Conservation (phyloP, 2,797 vertebrate genomes). For the Phylloscopus collybita region DNA sequence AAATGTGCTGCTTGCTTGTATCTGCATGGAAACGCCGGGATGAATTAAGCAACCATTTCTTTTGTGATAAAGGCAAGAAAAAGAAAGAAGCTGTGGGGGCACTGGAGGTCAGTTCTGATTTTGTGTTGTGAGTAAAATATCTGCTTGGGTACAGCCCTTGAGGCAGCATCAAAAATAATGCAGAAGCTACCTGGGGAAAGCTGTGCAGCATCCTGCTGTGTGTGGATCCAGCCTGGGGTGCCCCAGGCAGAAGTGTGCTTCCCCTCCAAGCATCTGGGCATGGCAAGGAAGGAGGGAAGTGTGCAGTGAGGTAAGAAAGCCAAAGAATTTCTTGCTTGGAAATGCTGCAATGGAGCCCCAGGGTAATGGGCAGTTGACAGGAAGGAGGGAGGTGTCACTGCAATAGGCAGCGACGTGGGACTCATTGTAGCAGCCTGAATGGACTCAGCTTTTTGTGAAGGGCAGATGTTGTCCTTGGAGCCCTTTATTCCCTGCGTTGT, state of each 20-base stretch:
- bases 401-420: neutral
- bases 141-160: neutral
- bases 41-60: neutral
- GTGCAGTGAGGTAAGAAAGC: neutral
- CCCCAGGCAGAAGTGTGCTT: neutral
- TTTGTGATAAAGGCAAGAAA: neutral
- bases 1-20: neutral
- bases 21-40: neutral
- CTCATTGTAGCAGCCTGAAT: conserved; percentile 58
- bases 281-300: neutral
- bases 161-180: neutral
- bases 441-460: conserved; percentile 56
- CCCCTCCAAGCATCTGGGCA: neutral
- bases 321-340: neutral
- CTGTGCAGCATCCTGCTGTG: neutral
- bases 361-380: conserved; percentile 6
- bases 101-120: neutral
- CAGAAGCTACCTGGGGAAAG: neutral
- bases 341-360: neutral
- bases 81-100: neutral
- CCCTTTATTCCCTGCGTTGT: conserved; percentile 46
- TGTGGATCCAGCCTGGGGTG: neutral
- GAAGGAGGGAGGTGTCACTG: conserved; percentile 30
- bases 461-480: conserved; percentile 65
- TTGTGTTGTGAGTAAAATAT: neutral